These are phyloP conservation scores for Psammodynastes pulverulentus DNA, from an alignment of 2,113 vertebrate species.

Conservation along the genomic window DNA sequence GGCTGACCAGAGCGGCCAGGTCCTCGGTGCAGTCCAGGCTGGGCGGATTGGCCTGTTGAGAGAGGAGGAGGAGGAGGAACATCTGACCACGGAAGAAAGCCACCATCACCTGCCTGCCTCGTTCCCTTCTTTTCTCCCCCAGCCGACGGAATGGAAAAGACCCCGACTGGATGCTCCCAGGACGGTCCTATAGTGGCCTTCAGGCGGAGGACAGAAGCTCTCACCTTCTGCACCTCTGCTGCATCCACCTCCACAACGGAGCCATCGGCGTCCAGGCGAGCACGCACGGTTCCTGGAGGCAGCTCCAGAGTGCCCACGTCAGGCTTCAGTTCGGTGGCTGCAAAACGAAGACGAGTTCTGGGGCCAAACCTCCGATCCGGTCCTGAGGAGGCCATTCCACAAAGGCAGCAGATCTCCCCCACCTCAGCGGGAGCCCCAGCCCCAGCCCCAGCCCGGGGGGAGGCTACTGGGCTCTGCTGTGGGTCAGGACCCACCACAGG, in stretches of 20 bases:
- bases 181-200: background rate
- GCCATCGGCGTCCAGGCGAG: slow-evolving; percentile 74
- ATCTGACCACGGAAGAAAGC: background rate
- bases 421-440: background rate
- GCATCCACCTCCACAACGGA: slow-evolving; percentile 75
- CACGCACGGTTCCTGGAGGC: slow-evolving; percentile 74
- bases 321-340: slow-evolving; percentile 91
- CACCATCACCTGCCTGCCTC: background rate
- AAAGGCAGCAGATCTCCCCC: background rate
- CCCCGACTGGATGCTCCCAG: background rate
- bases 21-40: slow-evolving; percentile 83
- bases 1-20: slow-evolving; percentile 76
- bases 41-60: slow-evolving; percentile 79
- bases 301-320: slow-evolving; percentile 90
- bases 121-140: too few relatives aligned
- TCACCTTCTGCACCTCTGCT: slow-evolving; percentile 81
- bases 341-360: background rate
- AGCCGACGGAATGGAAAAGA: background rate
- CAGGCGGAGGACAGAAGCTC: background rate
- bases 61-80: background rate
- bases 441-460: background rate
- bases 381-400: background rate
- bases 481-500: background rate
- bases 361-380: background rate
- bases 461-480: background rate